These are phyloP conservation scores for Ictalurus punctatus DNA, from an alignment of 2,113 vertebrate genomes.

Conservation along the genomic window DNA sequence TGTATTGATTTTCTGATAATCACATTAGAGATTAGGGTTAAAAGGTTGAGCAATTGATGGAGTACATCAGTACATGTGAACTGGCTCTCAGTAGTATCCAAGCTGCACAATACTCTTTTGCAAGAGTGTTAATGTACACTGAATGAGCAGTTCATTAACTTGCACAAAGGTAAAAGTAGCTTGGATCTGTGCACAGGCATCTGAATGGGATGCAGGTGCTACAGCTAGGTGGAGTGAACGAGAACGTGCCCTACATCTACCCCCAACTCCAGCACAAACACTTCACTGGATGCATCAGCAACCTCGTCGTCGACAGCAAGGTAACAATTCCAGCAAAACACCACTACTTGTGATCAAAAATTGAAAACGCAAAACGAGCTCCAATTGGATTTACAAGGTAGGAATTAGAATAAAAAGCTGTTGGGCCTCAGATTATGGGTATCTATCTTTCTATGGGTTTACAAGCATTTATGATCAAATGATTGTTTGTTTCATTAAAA, in stretches of 20 bases:
- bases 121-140: not conserved
- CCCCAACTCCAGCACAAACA: constrained; percentile 82
- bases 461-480: too few species aligned
- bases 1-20: constrained; percentile 36
- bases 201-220: constrained; percentile 81
- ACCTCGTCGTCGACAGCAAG: constrained; percentile 85
- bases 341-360: not conserved
- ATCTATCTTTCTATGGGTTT: too few species aligned
- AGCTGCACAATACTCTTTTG: not conserved
- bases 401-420: not conserved
- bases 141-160: constrained; percentile 22
- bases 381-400: not conserved
- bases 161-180: not conserved
- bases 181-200: constrained; percentile 69
- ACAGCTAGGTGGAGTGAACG: constrained; percentile 85
- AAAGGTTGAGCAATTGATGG: constrained; percentile 36
- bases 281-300: constrained; percentile 85
- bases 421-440: not conserved
- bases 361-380: not conserved
- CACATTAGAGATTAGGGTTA: constrained; percentile 34
- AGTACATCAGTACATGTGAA: constrained; percentile 36
- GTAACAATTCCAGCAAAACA: constrained; percentile 61
- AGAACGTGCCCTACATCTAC: constrained; percentile 80
- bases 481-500: too few species aligned
- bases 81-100: not conserved